Evolutionary conservation across 2,888 invertebrate species (phyloP), one percentile per base, ranked within the genome.

Genomic region (Phyto melanocephala): DNA sequence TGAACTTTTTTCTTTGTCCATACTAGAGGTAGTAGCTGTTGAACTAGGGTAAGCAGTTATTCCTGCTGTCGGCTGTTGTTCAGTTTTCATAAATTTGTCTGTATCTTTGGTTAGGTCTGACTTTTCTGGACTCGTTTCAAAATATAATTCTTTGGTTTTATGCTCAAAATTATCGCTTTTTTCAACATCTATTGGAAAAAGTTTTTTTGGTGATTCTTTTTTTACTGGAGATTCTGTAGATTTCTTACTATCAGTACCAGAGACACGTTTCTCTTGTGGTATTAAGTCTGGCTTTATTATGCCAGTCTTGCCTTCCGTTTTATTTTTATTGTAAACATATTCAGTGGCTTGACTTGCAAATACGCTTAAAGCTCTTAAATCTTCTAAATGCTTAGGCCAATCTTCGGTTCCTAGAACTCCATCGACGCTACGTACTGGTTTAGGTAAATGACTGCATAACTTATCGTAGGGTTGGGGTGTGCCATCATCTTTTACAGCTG

Each of bases 401-500:
- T 89, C 88, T 11, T 88, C 87, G 2, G 78, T 75, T 72, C 86
- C 87, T 6, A 90, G 83, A 79, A 71, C 90, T 84, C 85, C 88
- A 80, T 20, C 28, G 6, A 28, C 90, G 87, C 86, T 90, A 15
- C 86, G 90, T 68, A 88, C 89, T 85, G 87, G 92, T 82, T 88
- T 92, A 85, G 86, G 89, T 80, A 86, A 90, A 86, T 91, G 92
- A 88, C 90, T 92, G 85, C 89, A 90, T 85, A 91, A 91, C 86
- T 90, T 90, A 87, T 92, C 92, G 86, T 90, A 93, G 84, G 92
- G 91, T 87, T 92, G 93, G 0, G 94, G 93, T 33, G 91, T 90
- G 24, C 94, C 94, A 82, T 93, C 92, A 40, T 93, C 91, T 54
- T 92, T 92, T 22, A 95, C 92, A 87, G 94, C 94, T 95, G 76